These are phyloP conservation scores for Patella caerulea DNA, from an alignment of 2,888 invertebrate genomes.

Conservation along the genomic window DNA sequence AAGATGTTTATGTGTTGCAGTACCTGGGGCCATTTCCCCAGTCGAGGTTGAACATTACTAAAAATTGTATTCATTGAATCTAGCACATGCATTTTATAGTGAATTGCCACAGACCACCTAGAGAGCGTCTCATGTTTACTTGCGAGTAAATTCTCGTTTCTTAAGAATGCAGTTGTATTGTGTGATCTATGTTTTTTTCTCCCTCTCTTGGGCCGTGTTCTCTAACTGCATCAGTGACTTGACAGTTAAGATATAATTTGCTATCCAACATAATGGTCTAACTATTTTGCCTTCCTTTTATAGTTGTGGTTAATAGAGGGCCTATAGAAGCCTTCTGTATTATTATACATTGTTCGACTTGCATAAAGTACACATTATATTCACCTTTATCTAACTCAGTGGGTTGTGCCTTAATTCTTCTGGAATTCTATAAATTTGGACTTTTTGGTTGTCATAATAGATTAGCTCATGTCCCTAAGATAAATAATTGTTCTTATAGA, in stretches of 20 bases:
- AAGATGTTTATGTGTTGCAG: not conserved
- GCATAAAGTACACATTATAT: too few species aligned
- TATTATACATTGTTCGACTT: too few species aligned
- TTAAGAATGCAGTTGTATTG: constrained; percentile 7
- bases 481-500: too few species aligned
- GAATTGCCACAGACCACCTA: constrained; percentile 8
- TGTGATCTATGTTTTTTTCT: not conserved
- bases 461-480: too few species aligned
- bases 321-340: too few species aligned
- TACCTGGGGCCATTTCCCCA: not conserved
- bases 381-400: too few species aligned
- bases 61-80: constrained; percentile 1
- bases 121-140: not conserved
- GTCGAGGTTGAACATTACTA: not conserved
- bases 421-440: too few species aligned
- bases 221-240: constrained; percentile 1
- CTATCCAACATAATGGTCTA: too few species aligned
- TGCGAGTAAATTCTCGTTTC: constrained; percentile 5
- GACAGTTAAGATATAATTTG: not conserved
- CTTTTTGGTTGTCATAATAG: too few species aligned
- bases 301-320: too few species aligned
- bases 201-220: not conserved
- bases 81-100: constrained; percentile 8
- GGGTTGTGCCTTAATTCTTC: too few species aligned
- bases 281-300: too few species aligned